Base-by-base conservation (phyloP, 1,140 invertebrate species). In the Rhyzopertha dominica region DNA sequence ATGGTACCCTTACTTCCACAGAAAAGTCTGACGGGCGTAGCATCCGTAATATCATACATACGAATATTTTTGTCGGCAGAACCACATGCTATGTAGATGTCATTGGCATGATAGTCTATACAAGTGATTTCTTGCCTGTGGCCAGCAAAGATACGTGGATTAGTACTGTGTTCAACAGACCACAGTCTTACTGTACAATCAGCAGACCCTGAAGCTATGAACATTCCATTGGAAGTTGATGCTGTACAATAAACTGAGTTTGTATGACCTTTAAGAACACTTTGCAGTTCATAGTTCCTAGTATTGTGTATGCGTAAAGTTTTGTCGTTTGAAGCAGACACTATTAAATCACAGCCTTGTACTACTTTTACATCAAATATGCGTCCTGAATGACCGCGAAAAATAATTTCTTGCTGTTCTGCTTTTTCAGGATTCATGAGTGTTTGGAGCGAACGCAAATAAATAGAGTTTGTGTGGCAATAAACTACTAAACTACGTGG, bases 221-320 rank as follows among this genome's bases (percentile, higher is more conserved):
- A 86, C 34, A 80, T 69, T 40, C 80, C 80, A 55, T 81, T 78
- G 47, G 77, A 77, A 65, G 85, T 85, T 13, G 84, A 77, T 66
- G 84, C 83, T 64, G 92, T 70, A 65, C 83, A 85, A 84, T 88
- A 93, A 26, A 94, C 80, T n/a, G 88, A 84, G 62, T 87, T 86
- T 54, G 79, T 82, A 63, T 94, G 90, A 25, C 89, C 90, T 53
- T 77, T 80, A 66, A 35, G 76, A 74, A 47, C 45, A 36, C 48
- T 35, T 13, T 54, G 23, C 14, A 56, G 42, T 41, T 51, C 47
- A 39, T 58, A 31, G 20, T 46, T 28, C 35, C 17, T 42, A 16
- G 54, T 30, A 32, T 54, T 32, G 51, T 58, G 58, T 50, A 51
- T 49, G 40, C 51, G 53, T 28, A 61, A 48, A 14, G 48, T 59